A percentile compares a stretch with the other conserved stretches of the same genome.
phyloP scores from a whole-genome alignment of 2,113 vertebrate genomes.

The Corydoras sp. region DNA sequence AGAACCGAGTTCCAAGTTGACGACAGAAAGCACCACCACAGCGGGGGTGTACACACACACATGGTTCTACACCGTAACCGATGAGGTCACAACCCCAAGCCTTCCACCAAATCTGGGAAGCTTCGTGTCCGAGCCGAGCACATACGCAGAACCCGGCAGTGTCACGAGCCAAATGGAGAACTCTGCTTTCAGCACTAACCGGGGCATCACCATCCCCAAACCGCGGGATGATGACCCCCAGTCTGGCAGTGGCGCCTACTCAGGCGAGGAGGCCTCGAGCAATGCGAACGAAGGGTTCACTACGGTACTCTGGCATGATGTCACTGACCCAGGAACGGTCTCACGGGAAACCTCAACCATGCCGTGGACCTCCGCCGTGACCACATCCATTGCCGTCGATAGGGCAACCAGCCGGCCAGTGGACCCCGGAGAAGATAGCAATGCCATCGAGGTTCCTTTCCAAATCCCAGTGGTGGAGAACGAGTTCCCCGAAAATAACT shows the following conservation, averaged over 20 bases:
- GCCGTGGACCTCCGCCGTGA: conserved; percentile 43
- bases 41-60: neutral
- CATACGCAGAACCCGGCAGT: conserved; percentile 2
- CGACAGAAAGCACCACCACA: neutral
- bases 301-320: conserved; percentile 49
- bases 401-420: conserved; percentile 41
- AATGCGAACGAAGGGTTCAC: conserved; percentile 36
- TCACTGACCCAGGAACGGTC: conserved; percentile 39
- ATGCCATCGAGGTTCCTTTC: conserved; percentile 74
- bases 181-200: conserved; percentile 1
- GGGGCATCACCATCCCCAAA: conserved; percentile 36
- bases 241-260: conserved; percentile 3
- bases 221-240: conserved; percentile 32
- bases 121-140: conserved; percentile 31
- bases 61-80: conserved; percentile 1
- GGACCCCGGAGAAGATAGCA: conserved; percentile 64
- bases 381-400: conserved; percentile 35
- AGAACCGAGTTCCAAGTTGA: neutral
- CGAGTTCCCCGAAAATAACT: conserved; percentile 76
- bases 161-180: conserved; percentile 27
- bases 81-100: conserved; percentile 30
- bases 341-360: conserved; percentile 31
- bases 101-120: conserved; percentile 22
- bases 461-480: conserved; percentile 62
- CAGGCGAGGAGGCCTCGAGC: neutral